A percentile compares a stretch with the other conserved stretches of the same genome.
Conservation (phyloP, 2,888 invertebrate genomes). For the Podabrus alpinus region DNA sequence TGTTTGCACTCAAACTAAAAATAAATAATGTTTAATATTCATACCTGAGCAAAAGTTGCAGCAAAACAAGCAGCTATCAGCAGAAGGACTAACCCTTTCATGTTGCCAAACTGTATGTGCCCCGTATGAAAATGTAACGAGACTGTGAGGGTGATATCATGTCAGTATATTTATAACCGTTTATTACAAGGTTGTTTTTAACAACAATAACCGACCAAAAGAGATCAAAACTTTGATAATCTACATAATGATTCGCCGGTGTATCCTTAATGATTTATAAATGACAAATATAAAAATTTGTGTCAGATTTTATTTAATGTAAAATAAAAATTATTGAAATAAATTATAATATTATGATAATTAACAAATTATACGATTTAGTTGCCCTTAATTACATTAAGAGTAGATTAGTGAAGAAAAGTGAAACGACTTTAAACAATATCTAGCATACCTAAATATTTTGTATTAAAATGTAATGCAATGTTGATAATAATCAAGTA, state of each 20-base stretch:
- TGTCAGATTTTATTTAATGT: not conserved
- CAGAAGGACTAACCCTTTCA: not conserved
- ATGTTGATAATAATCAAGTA: not conserved
- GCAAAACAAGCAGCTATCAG: not conserved
- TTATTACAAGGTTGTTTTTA: not conserved
- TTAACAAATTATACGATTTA: too few relatives aligned
- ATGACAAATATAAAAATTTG: not conserved
- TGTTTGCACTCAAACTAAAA: not conserved
- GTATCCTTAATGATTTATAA: not conserved
- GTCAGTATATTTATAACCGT: not conserved
- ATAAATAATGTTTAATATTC: not conserved
- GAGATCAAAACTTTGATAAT: not conserved
- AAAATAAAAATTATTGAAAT: not conserved
- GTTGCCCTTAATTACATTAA: too few relatives aligned
- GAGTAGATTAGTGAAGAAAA: too few relatives aligned
- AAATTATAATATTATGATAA: not conserved
- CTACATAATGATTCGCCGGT: not conserved
- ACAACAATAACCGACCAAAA: not conserved
- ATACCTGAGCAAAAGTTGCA: not conserved
- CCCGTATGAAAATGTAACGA: not conserved
- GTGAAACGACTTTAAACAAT: too few relatives aligned
- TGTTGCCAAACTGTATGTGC: not conserved
- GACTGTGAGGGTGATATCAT: not conserved
- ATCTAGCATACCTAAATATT: not conserved
- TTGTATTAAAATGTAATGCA: not conserved